Percentiles rank a stretch among this genome's conserved stretches.
phyloP scores from a whole-genome alignment of 1,140 invertebrate genomes.

The Leptoteleia sp. region DNA sequence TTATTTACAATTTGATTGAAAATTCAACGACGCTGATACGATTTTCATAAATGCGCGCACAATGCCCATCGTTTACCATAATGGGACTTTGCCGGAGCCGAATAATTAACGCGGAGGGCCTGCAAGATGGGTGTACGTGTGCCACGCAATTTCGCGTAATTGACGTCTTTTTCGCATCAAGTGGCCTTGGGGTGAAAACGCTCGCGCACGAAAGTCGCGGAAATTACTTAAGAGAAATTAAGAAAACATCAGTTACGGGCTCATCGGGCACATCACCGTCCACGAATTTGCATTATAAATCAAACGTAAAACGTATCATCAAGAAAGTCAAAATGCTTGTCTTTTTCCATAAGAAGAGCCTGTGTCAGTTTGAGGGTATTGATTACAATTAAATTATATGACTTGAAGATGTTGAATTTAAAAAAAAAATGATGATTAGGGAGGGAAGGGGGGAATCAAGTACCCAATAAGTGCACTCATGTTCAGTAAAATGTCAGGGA shows the following conservation, averaged over 20 bases:
- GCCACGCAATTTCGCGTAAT: constrained; percentile 27
- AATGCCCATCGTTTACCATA: no score
- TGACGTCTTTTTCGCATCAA: constrained; percentile 13
- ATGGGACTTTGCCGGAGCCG: no score
- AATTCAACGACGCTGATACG: not conserved
- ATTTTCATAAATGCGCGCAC: constrained; percentile 1
- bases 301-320: not conserved
- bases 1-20: not conserved
- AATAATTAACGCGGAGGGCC: no score
- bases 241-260: constrained; percentile 24
- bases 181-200: not conserved
- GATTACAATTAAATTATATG: not conserved
- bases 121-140: no score
- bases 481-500: no score
- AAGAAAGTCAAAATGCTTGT: no score
- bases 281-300: not conserved
- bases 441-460: no score
- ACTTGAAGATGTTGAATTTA: no score
- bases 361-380: not conserved
- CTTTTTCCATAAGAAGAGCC: no score
- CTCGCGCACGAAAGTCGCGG: not conserved
- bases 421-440: no score
- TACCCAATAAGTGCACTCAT: no score
- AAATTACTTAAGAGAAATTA: constrained; percentile 33
- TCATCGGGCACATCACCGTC: not conserved